Percentiles rank a stretch among this genome's conserved stretches.
Conservation (phyloP, 2,888 invertebrate genomes). For the Orthosia cruda region DNA sequence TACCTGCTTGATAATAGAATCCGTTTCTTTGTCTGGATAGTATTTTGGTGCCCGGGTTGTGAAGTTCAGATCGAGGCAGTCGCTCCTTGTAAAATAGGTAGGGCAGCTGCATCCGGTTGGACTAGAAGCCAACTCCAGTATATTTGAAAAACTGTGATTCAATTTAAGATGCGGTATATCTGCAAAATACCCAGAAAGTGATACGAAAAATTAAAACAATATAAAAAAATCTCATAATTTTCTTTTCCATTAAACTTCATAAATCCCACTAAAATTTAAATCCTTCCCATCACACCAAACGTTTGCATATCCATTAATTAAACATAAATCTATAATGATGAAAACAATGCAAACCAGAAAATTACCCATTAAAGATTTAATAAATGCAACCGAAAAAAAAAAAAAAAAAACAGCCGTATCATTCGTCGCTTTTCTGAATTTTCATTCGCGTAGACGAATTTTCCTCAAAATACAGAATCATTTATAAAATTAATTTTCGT, state of each 20-base stretch:
- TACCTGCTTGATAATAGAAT: no score
- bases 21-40: no score
- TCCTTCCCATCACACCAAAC: not conserved
- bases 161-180: no score
- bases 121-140: not conserved
- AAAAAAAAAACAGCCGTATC: no score
- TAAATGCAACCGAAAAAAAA: constrained; percentile 77
- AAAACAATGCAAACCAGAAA: constrained; percentile 68
- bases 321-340: constrained; percentile 43
- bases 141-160: not conserved
- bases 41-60: no score
- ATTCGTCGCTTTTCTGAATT: constrained; percentile 63
- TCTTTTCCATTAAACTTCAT: not conserved
- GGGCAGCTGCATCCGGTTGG: not conserved
- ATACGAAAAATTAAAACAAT: not conserved
- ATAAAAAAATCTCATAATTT: no score
- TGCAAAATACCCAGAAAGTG: no score
- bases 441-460: constrained; percentile 45
- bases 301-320: constrained; percentile 36
- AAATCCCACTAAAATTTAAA: not conserved
- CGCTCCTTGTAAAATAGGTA: not conserved
- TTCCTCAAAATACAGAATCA: constrained; percentile 62
- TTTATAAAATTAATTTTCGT: constrained; percentile 64
- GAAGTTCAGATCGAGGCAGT: not conserved
- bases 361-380: constrained; percentile 77